A percentile compares a stretch with the other conserved stretches of the same genome.
Evolutionary conservation across 2,113 vertebrate species (phyloP).

Genomic region (Hirundichthys speculiger): DNA sequence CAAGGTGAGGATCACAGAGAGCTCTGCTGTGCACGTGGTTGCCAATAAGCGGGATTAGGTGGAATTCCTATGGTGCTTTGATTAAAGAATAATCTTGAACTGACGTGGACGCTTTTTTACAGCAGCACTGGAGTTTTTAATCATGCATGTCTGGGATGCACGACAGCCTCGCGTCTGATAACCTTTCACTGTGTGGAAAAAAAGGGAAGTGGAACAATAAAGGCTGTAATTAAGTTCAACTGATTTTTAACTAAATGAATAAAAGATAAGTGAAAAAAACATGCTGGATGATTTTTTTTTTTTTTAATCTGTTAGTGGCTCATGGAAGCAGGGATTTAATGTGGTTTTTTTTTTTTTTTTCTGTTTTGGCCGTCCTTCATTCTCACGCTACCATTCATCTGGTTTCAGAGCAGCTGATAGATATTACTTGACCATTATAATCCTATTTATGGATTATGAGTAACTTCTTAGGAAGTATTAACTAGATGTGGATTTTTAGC

Average conservation of each 20-base stretch:
- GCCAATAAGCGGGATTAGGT: conserved; percentile 31
- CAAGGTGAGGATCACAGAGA: conserved; percentile 15
- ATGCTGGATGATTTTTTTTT: conserved; percentile 9
- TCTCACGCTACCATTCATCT: background rate
- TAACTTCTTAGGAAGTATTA: conserved; percentile 17
- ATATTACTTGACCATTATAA: conserved; percentile 25
- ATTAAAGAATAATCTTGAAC: conserved; percentile 40
- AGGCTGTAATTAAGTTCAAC: conserved; percentile 58
- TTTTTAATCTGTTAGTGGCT: conserved; percentile 2
- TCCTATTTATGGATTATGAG: conserved; percentile 37
- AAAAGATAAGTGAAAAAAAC: background rate
- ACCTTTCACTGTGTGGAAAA: background rate
- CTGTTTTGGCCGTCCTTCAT: no score
- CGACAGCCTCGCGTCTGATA: background rate
- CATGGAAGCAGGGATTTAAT: background rate
- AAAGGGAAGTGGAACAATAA: conserved; percentile 1
- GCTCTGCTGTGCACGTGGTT: conserved; percentile 7
- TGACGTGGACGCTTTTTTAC: conserved; percentile 18
- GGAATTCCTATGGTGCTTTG: conserved; percentile 29
- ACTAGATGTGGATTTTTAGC: conserved; percentile 21
- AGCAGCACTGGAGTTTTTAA: conserved; percentile 18
- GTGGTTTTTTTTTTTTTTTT: background rate
- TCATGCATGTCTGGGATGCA: conserved; percentile 6
- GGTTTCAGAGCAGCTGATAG: conserved; percentile 11
- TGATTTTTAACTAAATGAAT: no score